Base-by-base conservation (phyloP, 2,113 vertebrate species). In the Calypte anna region DNA sequence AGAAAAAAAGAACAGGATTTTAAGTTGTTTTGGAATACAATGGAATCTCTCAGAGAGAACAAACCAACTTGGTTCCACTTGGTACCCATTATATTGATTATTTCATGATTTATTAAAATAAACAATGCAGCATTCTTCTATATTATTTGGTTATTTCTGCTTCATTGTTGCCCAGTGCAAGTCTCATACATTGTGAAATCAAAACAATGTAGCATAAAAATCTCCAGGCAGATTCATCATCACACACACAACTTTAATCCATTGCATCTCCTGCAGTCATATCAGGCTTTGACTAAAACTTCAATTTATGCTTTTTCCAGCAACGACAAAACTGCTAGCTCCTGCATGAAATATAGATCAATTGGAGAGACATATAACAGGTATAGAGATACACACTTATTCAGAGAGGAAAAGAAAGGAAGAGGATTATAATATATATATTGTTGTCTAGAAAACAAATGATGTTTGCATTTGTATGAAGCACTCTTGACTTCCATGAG, bases 231-330 rank as follows among this genome's bases (percentile, higher is more conserved):
- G 14, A 77, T 88, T 46, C 16, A 94, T 64, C 43, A 83, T 64
- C 85, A 67, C n/a, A 57, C 13, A 54, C 10, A 79, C 3, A 70
- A 33, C 31, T 90, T 94, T 95, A 85, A 88, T 88, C 72, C 12
- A 1, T 58, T 8, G 2, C 48, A 74, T 88, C 73, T 91, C 82
- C 88, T 70, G 68, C 72, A 55, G 81, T 90, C 87, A 85, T 78
- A 82, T 88, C 82, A 87, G 67, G 82, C 86, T 86, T 93, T 96
- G 91, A 85, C 85, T 88, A 70, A 69, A 44, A 63, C 48, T 88
- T 88, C 51, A 66, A 2, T 68, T 91, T 85, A 38, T 90, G 40
- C 33, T 87, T 88, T 95, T 93, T 91, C 85, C 84, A 94, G 23
- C 67, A 94, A 67, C 86, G 82, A 93, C 76, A 91, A 83, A 79